Percentiles rank a stretch among this genome's conserved stretches.
Conservation (phyloP, 2,113 vertebrate species). For the Ondatra zibethicus region DNA sequence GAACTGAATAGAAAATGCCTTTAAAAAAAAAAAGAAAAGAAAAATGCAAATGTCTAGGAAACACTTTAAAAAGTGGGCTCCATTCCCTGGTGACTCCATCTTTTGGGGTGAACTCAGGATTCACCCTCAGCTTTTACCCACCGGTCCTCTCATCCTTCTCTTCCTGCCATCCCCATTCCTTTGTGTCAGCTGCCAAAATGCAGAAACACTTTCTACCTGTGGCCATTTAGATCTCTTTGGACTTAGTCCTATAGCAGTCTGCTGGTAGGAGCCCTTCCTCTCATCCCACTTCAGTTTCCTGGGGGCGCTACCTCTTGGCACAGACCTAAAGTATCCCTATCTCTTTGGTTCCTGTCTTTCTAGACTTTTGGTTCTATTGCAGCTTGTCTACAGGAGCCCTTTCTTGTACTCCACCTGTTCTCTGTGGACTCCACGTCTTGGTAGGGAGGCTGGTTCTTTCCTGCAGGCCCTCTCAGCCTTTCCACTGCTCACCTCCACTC, state of each 20-base stretch:
- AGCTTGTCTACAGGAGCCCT: background rate
- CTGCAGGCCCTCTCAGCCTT: background rate
- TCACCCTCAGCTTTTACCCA: background rate
- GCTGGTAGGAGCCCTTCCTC: background rate
- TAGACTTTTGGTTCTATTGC: background rate
- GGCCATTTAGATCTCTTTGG: background rate
- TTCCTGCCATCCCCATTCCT: background rate
- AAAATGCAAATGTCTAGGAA: background rate
- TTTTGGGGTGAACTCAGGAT: background rate
- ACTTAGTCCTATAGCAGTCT: background rate
- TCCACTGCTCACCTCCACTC: background rate
- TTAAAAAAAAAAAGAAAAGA: background rate
- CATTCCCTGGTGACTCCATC: background rate
- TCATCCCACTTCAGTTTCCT: background rate
- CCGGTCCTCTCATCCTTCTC: background rate
- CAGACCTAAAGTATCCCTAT: background rate
- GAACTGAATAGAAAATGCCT: background rate
- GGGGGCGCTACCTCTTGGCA: background rate
- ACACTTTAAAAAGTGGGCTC: background rate
- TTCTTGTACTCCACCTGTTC: background rate
- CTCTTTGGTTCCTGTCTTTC: background rate
- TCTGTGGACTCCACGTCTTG: background rate
- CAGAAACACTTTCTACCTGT: background rate
- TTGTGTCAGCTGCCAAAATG: background rate
- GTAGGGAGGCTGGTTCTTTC: background rate